Base-by-base conservation (phyloP, 2,888 invertebrate species). In the Sarcophaga caerulescens region DNA sequence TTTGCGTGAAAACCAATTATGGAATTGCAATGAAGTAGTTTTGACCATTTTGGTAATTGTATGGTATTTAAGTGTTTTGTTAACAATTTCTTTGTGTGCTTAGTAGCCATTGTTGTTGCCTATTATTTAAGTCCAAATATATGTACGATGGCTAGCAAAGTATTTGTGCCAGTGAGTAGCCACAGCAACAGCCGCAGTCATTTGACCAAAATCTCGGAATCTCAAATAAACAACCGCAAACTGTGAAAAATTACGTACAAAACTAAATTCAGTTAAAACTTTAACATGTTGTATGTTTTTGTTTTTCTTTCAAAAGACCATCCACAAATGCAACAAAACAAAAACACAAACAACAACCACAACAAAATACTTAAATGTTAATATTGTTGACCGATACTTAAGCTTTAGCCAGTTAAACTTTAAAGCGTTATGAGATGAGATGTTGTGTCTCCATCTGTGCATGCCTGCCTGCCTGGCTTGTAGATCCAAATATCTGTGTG, bases 61-160 rank as follows among this genome's bases (percentile, higher is more conserved):
- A 45, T 79, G 84, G 81, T 84, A 86, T 86, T 86, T 75, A 81
- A 78, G 84, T 79, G 81, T 84, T 84, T 81, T 84, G 81, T 84
- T 81, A 84, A 75, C 84, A 79, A 45, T 76, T 57, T 11, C 14
- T 59, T 19, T 62, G 19, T 52, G 21, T 70, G 4, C 19, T 12
- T 52, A 14, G 12, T 52, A 14, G 52, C 14, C 4, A 17, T 14
- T 52, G 47, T 47, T 47, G 52, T 17, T 52, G 17, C 52, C 35
- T 35, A 35, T 35, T 35, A 35, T 35, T 35, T 35, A 35, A 35
- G 35, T 8, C 35, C 35, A 35, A 35, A 35, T 35, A 1, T 35
- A 35, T 35, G 35, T 35, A 35, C 35, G 35, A 35, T 35, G 35
- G 8, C 35, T 35, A 35, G 35, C 35, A 35, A 35, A 35, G 2